Percentiles rank a stretch among this genome's conserved stretches.
Conservation (phyloP, 1,140 invertebrate species). For the Aricia agestis region DNA sequence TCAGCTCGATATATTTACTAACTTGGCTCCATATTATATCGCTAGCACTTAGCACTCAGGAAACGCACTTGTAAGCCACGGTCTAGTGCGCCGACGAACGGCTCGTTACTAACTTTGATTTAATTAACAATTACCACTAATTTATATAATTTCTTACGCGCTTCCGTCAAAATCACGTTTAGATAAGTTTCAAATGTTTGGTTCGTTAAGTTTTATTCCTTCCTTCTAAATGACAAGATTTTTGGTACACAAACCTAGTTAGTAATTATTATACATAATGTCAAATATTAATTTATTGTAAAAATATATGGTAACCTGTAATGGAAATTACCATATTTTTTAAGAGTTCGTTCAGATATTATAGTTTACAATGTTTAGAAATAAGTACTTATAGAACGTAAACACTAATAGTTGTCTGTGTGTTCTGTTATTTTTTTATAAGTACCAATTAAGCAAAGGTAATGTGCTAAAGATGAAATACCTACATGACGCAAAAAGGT, state of each 20-base stretch:
- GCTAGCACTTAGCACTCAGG: neutral
- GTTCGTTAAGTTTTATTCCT: slow-evolving; percentile 12
- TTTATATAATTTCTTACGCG: slow-evolving; percentile 8
- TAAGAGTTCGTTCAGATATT: too few relatives aligned
- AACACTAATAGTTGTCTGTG: too few relatives aligned
- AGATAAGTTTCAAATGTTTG: neutral
- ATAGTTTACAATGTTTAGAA: too few relatives aligned
- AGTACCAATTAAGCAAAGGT: neutral
- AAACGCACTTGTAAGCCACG: slow-evolving; percentile 3
- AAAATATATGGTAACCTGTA: too few relatives aligned
- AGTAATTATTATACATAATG: neutral
- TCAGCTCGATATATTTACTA: too few relatives aligned
- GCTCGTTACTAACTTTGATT: slow-evolving; percentile 47
- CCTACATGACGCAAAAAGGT: neutral
- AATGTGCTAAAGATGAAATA: neutral
- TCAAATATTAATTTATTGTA: too few relatives aligned
- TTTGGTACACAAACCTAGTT: neutral
- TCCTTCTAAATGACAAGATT: neutral
- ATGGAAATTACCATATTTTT: too few relatives aligned
- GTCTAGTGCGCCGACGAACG: slow-evolving; percentile 38
- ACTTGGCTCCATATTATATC: too few relatives aligned
- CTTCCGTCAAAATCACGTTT: slow-evolving; percentile 10
- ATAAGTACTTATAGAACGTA: too few relatives aligned
- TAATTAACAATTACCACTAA: slow-evolving; percentile 51
- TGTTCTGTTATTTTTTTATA: too few relatives aligned